These are phyloP conservation scores for Eleginops maclovinus DNA, from an alignment of 2,113 vertebrate species.

Conservation along the genomic window DNA sequence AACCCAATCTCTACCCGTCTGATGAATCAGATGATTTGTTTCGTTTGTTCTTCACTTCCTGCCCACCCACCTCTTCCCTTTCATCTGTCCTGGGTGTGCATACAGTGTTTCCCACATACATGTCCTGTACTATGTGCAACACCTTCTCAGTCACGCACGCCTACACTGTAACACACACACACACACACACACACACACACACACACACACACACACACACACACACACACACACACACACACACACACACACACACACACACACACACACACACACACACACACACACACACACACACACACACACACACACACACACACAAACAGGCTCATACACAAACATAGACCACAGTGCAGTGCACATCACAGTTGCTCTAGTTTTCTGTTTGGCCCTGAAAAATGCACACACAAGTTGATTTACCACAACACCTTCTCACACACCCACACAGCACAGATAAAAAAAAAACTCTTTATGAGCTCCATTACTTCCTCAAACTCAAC, in stretches of 20 bases:
- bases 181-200: constrained; percentile 3
- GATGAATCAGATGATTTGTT: constrained; percentile 71
- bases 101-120: constrained; percentile 74
- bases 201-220: constrained; percentile 34
- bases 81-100: constrained; percentile 68
- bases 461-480: constrained; percentile 27
- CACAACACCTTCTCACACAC: constrained; percentile 37
- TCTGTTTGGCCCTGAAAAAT: constrained; percentile 50
- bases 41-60: constrained; percentile 76
- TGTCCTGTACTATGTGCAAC: constrained; percentile 66
- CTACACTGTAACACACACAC: background rate
- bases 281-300: no score
- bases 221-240: background rate
- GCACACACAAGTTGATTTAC: constrained; percentile 54
- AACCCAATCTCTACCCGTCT: constrained; percentile 40
- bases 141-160: constrained; percentile 50
- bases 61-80: constrained; percentile 70
- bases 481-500: constrained; percentile 45
- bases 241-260: no score
- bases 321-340: no score
- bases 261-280: no score
- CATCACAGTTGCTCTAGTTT: constrained; percentile 70
- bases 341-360: no score
- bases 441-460: constrained; percentile 19
- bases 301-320: no score